These are phyloP conservation scores for Tachina grossa DNA, from an alignment of 2,888 invertebrate species.

Conservation along the genomic window DNA sequence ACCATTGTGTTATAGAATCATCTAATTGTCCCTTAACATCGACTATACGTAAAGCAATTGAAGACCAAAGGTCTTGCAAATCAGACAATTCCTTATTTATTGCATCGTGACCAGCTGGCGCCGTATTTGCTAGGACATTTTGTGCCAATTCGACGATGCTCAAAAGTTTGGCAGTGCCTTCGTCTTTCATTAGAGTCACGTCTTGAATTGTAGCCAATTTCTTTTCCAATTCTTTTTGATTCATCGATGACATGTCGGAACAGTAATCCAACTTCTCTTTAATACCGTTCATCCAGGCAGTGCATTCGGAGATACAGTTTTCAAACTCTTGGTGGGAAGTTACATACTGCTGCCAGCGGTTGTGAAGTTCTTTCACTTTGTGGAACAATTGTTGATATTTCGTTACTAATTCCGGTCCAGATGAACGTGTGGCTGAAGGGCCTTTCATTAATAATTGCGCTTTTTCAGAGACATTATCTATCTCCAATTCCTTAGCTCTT, in stretches of 20 bases:
- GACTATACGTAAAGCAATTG: slow-evolving; percentile 92
- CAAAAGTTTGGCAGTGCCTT: slow-evolving; percentile 94
- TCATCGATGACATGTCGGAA: slow-evolving; percentile 90
- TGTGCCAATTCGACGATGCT: slow-evolving; percentile 95
- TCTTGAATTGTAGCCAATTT: slow-evolving; percentile 94
- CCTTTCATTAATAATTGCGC: slow-evolving; percentile 92
- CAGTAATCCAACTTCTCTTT: slow-evolving; percentile 93
- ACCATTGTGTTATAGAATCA: slow-evolving; percentile 95
- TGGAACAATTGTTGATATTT: slow-evolving; percentile 95
- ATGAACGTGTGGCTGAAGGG: slow-evolving; percentile 88
- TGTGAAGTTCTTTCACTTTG: slow-evolving; percentile 94
- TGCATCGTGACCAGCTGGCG: slow-evolving; percentile 92
- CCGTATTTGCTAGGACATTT: slow-evolving; percentile 94
- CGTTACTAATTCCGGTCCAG: slow-evolving; percentile 94
- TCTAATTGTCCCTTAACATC: slow-evolving; percentile 94
- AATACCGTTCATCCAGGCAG: slow-evolving; percentile 92
- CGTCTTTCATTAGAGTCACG: slow-evolving; percentile 94
- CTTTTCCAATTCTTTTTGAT: slow-evolving; percentile 92
- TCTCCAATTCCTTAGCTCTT: slow-evolving; percentile 94
- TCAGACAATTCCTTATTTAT: slow-evolving; percentile 92
- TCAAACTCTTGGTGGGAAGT: slow-evolving; percentile 94
- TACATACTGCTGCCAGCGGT: slow-evolving; percentile 96
- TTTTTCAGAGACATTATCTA: slow-evolving; percentile 95
- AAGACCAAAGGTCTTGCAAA: slow-evolving; percentile 95
- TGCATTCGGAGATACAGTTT: slow-evolving; percentile 90